Base-by-base conservation (phyloP, 2,113 vertebrate species). In the mouse (Mus musculus) region DNA sequence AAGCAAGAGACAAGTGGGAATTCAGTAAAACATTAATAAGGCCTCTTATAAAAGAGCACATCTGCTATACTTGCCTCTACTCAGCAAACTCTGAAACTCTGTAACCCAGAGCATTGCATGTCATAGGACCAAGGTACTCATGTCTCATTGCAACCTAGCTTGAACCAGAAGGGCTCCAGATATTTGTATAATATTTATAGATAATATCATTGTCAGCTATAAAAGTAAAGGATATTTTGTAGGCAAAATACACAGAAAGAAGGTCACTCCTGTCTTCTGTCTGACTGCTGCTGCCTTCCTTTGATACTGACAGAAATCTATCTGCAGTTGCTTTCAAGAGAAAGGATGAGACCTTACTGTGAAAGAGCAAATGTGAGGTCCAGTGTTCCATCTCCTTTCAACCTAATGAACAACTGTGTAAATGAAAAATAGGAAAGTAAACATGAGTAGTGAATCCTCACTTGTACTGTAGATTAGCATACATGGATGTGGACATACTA, bases 141-240 rank as follows among this genome's bases (percentile, higher is more conserved):
- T 65, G 90, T 92, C 91, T 96, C 71, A 81, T 96, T 95, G 88
- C n/a, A 93, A 77, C 72, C 46, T 49, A 91, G 75, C 65, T 88
- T 94, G 76, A 10, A 96, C 88, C 89, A 81, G 71, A 95, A 95
- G 85, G 59, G 93, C 39, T 93, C 85, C 80, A 36, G 28, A 24
- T 86, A 73, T 90, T 93, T 93, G 65, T 92, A 97, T 92, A 96
- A 95, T 96, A 97, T 96, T 97, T 96, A 96, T 72, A 95, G 92
- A 95, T 36, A 96, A 95, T 42, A 94, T 7, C 52, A 85, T 26
- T 95, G 59, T 81, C 80, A 94, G 90, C 92, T 96, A 96, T 77
- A 81, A 72, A 97, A 96, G 95, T 92, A 19, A 92, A 30, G 16
- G 0, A 13, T 67, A 84, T 87, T 93, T 95, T 30, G 28, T 90